Percentiles rank a stretch among this genome's conserved stretches.
These are phyloP conservation scores for Perognathus longimembris DNA, from an alignment of 2,113 vertebrate genomes.

Conservation along the genomic window DNA sequence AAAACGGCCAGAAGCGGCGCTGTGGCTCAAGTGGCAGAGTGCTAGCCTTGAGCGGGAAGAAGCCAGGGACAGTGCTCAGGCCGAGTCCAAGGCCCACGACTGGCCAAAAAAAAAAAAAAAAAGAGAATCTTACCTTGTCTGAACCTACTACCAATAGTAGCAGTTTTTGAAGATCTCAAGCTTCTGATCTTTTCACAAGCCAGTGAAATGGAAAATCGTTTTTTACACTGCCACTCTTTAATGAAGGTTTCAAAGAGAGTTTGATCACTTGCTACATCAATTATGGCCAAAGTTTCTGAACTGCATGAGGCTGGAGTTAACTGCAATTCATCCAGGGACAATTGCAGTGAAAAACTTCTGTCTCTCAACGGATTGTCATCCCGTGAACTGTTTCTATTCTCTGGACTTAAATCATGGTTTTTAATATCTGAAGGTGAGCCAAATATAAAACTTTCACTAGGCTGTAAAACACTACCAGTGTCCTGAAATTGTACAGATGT, in stretches of 20 bases:
- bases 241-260: slow-evolving; percentile 94
- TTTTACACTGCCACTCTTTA: slow-evolving; percentile 93
- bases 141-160: slow-evolving; percentile 89
- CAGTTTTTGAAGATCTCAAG: slow-evolving; percentile 80
- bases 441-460: slow-evolving; percentile 22
- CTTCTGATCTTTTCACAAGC: slow-evolving; percentile 90
- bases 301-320: slow-evolving; percentile 82
- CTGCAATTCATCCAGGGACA: slow-evolving; percentile 88
- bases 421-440: slow-evolving; percentile 54
- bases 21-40: no score
- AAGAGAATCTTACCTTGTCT: slow-evolving; percentile 88
- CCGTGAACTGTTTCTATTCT: slow-evolving; percentile 57
- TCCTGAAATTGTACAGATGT: slow-evolving; percentile 81
- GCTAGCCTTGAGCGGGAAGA: no score
- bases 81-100: no score
- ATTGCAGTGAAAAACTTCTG: slow-evolving; percentile 87
- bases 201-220: slow-evolving; percentile 91
- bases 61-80: no score
- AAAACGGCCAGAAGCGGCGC: no score
- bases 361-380: slow-evolving; percentile 72
- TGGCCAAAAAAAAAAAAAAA: not conserved
- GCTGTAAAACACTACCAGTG: slow-evolving; percentile 19
- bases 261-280: slow-evolving; percentile 94
- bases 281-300: slow-evolving; percentile 91
- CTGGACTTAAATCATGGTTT: slow-evolving; percentile 29